phyloP scores from a whole-genome alignment of 2,888 invertebrate species.

The Sturmia bella region DNA sequence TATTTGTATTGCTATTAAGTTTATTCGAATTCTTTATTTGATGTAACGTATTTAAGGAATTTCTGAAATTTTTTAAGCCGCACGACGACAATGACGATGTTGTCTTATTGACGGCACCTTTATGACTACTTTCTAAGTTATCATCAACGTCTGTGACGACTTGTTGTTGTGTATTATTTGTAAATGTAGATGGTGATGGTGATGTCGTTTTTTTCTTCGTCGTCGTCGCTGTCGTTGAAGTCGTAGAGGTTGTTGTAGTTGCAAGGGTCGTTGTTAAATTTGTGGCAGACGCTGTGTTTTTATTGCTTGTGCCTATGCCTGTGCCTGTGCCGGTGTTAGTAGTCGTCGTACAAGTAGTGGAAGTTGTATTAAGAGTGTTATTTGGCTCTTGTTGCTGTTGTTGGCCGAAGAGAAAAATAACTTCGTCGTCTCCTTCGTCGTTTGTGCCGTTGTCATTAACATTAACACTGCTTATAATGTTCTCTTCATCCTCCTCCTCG shows the following conservation, averaged over 20 bases:
- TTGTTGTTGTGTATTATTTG: slow-evolving; percentile 69
- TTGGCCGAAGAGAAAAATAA: slow-evolving; percentile 68
- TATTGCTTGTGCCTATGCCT: slow-evolving; percentile 62
- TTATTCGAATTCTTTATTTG: slow-evolving; percentile 54
- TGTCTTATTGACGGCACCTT: slow-evolving; percentile 80
- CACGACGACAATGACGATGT: slow-evolving; percentile 75
- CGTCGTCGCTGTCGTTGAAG: slow-evolving; percentile 70
- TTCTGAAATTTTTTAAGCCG: slow-evolving; percentile 64
- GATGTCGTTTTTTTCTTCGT: slow-evolving; percentile 66
- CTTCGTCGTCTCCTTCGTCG: slow-evolving; percentile 71
- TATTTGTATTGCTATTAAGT: slow-evolving; percentile 39
- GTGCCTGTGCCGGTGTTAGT: slow-evolving; percentile 60
- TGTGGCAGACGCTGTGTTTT: slow-evolving; percentile 56
- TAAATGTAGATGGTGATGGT: slow-evolving; percentile 65
- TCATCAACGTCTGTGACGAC: slow-evolving; percentile 75
- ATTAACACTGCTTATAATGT: slow-evolving; percentile 45
- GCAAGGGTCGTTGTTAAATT: slow-evolving; percentile 70
- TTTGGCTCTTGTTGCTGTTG: slow-evolving; percentile 44
- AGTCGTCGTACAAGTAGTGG: slow-evolving; percentile 65
- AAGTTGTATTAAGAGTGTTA: slow-evolving; percentile 58
- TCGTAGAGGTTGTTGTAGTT: slow-evolving; percentile 64
- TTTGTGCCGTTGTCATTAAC: slow-evolving; percentile 67
- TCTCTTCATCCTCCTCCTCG: slow-evolving; percentile 36
- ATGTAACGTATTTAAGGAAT: slow-evolving; percentile 65
- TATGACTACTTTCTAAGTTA: slow-evolving; percentile 78